Base-by-base conservation (phyloP, 35 echinoderm and acorn worm genomes). In the Patiria miniata region DNA sequence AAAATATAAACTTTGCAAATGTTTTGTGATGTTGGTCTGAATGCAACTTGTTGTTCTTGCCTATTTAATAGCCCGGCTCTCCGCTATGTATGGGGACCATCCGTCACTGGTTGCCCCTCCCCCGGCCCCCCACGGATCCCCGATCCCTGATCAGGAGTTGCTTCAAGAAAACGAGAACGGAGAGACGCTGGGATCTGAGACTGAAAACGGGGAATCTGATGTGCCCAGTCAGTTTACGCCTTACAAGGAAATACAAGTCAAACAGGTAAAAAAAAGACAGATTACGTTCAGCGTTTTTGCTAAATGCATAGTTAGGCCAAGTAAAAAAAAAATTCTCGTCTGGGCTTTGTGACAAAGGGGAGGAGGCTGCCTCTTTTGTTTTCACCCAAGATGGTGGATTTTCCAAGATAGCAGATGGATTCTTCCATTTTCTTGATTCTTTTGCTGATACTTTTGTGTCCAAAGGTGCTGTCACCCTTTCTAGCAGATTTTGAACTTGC, bases 81-180 rank as follows among this genome's bases (percentile, higher is more conserved):
- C 90, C 40, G 90, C 85, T 40, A 84, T 84, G 9, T 92, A 87
- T 83, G 90, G 84, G 0, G 57, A 81, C 38, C 77, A 92, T 22
- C 40, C 55, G 0, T 37, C 82, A 37, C 30, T 92, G 19, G 87
- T 78, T 0, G 76, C 79, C 8, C 90, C 90, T 73, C 90, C 90
- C 18, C 90, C 90, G 18, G 79, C 60, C 16, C 90, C 90, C 10
- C 68, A 78, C 38, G 85, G 78, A 32, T 92, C 90, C 17, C 90
- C 90, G 8, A 85, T 87, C 38, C 55, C 87, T 33, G 85, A 87
- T 34, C 77, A 87, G 34, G 22, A 82, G 58, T 52, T 91, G 44
- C 39, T 79, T 5, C 37, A 83, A 56, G 90, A 79, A 60, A 61
- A 60, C n/a, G 50, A 39, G 38, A 84, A 92, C 10, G 50, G 33